Percentiles rank a stretch among this genome's conserved stretches.
These are phyloP conservation scores for Clarias fuscus DNA, from an alignment of 2,797 vertebrate genomes.

Conservation along the genomic window DNA sequence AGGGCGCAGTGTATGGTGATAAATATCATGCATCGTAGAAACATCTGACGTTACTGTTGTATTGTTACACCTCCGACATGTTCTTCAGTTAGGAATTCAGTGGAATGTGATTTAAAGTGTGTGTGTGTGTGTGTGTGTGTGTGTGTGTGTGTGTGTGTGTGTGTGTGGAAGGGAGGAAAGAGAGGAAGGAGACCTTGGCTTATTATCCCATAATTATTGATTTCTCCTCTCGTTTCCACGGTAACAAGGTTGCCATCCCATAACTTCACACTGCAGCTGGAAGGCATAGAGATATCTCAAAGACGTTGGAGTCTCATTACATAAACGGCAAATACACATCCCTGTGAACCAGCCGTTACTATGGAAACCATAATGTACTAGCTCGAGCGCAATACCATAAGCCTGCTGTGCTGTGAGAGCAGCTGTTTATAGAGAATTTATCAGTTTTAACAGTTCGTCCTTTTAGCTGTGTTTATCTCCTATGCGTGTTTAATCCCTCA, in stretches of 20 bases:
- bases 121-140: slow-evolving; percentile 5
- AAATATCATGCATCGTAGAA: no score
- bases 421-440: background rate
- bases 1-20: no score
- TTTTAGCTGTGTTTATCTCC: background rate
- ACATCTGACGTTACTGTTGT: no score
- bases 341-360: background rate
- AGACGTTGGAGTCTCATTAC: background rate
- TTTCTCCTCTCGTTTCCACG: background rate
- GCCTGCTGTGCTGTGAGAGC: background rate
- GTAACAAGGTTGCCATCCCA: slow-evolving; percentile 9
- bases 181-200: background rate
- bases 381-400: background rate
- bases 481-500: background rate
- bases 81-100: no score
- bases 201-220: slow-evolving; percentile 22
- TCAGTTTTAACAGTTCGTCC: background rate
- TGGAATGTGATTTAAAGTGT: background rate
- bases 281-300: background rate
- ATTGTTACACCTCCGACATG: no score
- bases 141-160: slow-evolving; percentile 14
- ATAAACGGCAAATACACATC: background rate
- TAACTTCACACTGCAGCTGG: slow-evolving; percentile 7
- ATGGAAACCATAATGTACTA: background rate
- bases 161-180: background rate